Evolutionary conservation across 2,797 vertebrate genomes (phyloP).

Genomic region (Molothrus aeneus): DNA sequence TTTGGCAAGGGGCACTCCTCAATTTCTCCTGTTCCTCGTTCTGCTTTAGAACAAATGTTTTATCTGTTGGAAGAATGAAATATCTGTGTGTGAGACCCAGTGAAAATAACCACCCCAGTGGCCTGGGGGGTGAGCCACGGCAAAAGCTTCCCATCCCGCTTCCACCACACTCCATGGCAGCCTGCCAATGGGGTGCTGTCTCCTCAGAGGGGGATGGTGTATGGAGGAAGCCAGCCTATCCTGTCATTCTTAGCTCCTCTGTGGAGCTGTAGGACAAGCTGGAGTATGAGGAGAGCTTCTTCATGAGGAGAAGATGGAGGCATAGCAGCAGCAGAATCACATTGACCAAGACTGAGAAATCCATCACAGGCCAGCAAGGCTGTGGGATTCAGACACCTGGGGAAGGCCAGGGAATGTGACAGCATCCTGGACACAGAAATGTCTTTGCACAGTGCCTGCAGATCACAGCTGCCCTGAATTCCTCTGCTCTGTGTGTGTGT

Average conservation of each 20-base stretch:
- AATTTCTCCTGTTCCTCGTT: not conserved
- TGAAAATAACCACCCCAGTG: accelerated
- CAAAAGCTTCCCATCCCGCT: not conserved
- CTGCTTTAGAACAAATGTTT: not conserved
- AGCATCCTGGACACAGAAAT: accelerated
- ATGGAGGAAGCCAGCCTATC: accelerated
- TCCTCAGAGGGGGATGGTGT: accelerated
- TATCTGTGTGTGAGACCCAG: not conserved
- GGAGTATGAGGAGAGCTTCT: not conserved
- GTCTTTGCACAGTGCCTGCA: not conserved
- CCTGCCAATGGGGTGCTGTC: not conserved
- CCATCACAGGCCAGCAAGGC: accelerated
- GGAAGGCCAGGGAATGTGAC: not conserved
- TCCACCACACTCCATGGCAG: not conserved
- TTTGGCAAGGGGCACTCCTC: not conserved
- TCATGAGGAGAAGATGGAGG: not conserved
- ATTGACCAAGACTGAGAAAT: not conserved
- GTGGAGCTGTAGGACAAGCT: not conserved
- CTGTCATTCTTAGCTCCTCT: accelerated
- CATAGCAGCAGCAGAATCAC: not conserved
- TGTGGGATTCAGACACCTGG: accelerated
- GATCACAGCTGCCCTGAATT: not conserved
- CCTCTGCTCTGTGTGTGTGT: not conserved
- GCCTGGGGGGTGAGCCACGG: not conserved
- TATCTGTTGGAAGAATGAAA: not conserved